Base-by-base conservation (phyloP, 2,888 invertebrate genomes). In the Parnassius apollo region DNA sequence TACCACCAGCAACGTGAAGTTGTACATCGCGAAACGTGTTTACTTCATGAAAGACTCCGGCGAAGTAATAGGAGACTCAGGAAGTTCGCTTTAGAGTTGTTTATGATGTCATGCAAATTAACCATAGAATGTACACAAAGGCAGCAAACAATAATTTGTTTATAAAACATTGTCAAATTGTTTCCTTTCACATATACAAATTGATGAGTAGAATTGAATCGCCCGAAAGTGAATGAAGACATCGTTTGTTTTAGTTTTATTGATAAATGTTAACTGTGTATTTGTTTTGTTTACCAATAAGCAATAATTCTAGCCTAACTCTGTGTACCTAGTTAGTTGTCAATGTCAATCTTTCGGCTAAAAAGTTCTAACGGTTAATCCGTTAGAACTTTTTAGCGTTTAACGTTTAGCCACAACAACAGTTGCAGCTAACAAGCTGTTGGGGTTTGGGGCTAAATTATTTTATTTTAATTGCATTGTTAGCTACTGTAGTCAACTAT, bases 11-110 rank as follows among this genome's bases (percentile, higher is more conserved):
- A 72, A 71, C 61, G 69, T 65, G 70, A 61, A 70, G 69, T 72
- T 61, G 60, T 64, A 74, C 83, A 85, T 81, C 61, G 71, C 65
- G 48, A 70, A 52, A 75, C 83, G 86, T 85, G 78, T 69, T 71
- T 63, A 59, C 68, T 66, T 67, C 75, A 65, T 77, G 71, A 69
- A 74, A 66, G 71, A 68, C 71, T 61, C 66, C 55, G 66, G 64
- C 69, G 69, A 74, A 86, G 75, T 89, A 85, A 81, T 70, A 75
- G 69, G 76, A 77, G 69, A 74, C 75, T 66, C 83, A 86, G 85
- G 86, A 88, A 81, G 80, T 82, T 70, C 63, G 57, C 68, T 71
- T 72, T 71, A 69, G 72, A 64, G 73, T 73, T 80, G 78, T 78
- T 78, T 81, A 77, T 82, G 80, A 83, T 78, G 78, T 81, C 83